A percentile compares a stretch with the other conserved stretches of the same genome.
Conservation (phyloP, 2,113 vertebrate species). For the Vimba vimba region DNA sequence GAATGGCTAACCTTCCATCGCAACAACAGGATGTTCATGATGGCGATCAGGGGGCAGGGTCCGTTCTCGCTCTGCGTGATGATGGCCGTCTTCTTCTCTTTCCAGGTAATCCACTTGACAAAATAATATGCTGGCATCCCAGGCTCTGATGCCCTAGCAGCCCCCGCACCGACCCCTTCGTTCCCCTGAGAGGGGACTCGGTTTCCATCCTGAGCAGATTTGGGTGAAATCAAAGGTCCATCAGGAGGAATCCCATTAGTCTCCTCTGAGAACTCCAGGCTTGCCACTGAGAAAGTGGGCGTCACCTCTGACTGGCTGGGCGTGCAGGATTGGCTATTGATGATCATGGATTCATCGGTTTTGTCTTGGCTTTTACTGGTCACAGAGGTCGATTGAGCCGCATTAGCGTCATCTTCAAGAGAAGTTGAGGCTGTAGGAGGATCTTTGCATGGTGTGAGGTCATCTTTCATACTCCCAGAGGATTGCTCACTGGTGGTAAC, state of each 20-base stretch:
- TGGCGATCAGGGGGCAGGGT: constrained; percentile 92
- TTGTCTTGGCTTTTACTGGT: constrained; percentile 45
- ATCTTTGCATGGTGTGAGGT: background rate
- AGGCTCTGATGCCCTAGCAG: background rate
- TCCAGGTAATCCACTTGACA: constrained; percentile 96
- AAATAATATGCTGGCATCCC: constrained; percentile 78
- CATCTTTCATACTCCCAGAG: constrained; percentile 6
- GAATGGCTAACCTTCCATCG: constrained; percentile 85
- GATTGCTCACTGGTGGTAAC: background rate
- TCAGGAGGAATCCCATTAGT: constrained; percentile 60
- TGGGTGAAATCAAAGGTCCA: constrained; percentile 61
- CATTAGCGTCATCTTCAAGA: background rate
- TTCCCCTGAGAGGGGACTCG: constrained; percentile 32
- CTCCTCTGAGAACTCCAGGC: constrained; percentile 69
- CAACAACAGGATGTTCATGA: constrained; percentile 91
- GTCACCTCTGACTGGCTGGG: constrained; percentile 69
- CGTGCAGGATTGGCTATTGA: constrained; percentile 58
- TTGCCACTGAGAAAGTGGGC: constrained; percentile 68
- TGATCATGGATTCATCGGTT: constrained; percentile 55
- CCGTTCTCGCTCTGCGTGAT: constrained; percentile 91
- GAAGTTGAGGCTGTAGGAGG: background rate
- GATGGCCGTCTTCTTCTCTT: constrained; percentile 86
- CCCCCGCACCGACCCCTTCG: background rate
- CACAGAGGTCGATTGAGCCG: background rate
- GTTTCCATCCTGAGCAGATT: constrained; percentile 51